These are phyloP conservation scores for Eleutherodactylus coqui DNA, from an alignment of 2,797 vertebrate genomes.

Conservation along the genomic window DNA sequence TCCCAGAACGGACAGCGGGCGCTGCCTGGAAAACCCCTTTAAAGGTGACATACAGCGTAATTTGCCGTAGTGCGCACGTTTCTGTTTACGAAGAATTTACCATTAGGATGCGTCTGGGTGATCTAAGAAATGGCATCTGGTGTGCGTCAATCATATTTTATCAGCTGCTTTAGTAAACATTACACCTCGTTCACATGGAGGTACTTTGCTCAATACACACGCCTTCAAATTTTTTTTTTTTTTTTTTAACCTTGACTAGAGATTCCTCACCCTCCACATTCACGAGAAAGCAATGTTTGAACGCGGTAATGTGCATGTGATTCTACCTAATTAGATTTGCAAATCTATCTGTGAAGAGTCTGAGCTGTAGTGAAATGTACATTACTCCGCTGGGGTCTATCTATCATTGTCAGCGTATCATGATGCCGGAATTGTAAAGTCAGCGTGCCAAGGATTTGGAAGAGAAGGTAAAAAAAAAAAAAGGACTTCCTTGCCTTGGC, in stretches of 20 bases:
- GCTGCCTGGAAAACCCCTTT: too few species aligned
- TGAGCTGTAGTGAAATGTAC: constrained; percentile 56
- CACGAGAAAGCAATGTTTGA: constrained; percentile 54
- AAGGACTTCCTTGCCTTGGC: neutral
- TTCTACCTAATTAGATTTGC: constrained; percentile 63
- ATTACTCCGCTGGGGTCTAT: constrained; percentile 57
- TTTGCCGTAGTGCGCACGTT: neutral
- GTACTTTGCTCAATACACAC: neutral
- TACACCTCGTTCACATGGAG: neutral
- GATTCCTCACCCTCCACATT: constrained; percentile 35
- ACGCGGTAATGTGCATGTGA: constrained; percentile 59
- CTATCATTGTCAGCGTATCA: constrained; percentile 52
- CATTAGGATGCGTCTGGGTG: neutral
- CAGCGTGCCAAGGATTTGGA: constrained; percentile 38
- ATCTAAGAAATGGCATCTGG: neutral
- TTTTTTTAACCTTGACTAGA: constrained; percentile 32
- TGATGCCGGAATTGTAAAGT: constrained; percentile 1
- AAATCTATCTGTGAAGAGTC: constrained; percentile 54
- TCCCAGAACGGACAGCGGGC: too few species aligned
- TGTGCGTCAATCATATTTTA: neutral
- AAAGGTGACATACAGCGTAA: neutral
- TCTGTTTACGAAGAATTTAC: neutral
- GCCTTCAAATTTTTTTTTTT: neutral
- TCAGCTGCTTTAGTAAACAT: neutral
- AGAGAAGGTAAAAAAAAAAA: neutral